Evolutionary conservation across 2,888 invertebrate genomes (phyloP).

Genomic region (Tenodera sinensis): DNA sequence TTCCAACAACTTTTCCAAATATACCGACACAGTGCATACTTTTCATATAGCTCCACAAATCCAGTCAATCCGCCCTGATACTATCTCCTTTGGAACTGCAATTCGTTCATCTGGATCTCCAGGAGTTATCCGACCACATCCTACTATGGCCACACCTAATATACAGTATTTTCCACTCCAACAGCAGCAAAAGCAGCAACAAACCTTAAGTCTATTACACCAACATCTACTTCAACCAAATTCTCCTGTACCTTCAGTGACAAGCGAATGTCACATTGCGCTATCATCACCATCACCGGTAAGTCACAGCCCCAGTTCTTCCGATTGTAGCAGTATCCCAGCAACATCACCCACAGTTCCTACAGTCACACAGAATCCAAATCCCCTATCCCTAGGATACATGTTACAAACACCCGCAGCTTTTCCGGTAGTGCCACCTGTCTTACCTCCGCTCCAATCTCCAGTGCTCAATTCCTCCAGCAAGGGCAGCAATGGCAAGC

Average conservation of each 20-base stretch:
- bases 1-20: neutral
- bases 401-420: neutral
- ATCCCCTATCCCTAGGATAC: neutral
- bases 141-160: neutral
- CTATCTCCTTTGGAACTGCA: neutral
- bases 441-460: neutral
- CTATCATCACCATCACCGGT: neutral
- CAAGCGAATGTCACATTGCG: neutral
- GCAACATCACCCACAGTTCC: neutral
- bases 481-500: neutral
- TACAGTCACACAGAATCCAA: neutral
- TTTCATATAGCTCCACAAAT: neutral
- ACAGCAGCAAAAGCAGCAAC: neutral
- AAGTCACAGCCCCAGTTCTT: neutral
- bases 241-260: neutral
- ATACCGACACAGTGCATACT: neutral
- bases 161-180: neutral
- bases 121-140: neutral
- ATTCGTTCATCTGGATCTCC: neutral
- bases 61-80: neutral
- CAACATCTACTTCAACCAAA: neutral
- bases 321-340: neutral
- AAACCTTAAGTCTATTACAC: neutral
- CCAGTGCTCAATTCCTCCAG: neutral
- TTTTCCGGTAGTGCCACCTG: neutral